These are phyloP conservation scores for Hozukius guyotensis DNA, from an alignment of 2,797 vertebrate genomes.

Conservation along the genomic window DNA sequence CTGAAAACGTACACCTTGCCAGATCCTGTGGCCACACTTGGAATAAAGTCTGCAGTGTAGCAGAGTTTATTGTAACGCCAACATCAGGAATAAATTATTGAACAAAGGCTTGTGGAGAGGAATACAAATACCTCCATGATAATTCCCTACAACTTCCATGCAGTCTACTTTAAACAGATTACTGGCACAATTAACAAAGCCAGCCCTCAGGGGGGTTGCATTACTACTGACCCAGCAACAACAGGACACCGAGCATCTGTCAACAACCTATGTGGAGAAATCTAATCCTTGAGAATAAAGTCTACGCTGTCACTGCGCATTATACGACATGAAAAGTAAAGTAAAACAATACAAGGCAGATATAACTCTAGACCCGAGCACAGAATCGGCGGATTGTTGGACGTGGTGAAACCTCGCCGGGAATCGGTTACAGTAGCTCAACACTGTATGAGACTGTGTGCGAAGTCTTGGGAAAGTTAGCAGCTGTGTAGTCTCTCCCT, in stretches of 20 bases:
- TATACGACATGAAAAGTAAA: slow-evolving; percentile 60
- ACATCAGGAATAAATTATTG: slow-evolving; percentile 67
- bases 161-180: slow-evolving; percentile 60
- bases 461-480: slow-evolving; percentile 68
- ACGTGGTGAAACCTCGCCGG: slow-evolving; percentile 57
- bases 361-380: slow-evolving; percentile 44
- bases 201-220: neutral
- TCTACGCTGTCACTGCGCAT: slow-evolving; percentile 49
- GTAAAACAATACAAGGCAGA: slow-evolving; percentile 54
- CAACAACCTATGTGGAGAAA: slow-evolving; percentile 56
- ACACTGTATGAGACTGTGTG: slow-evolving; percentile 31
- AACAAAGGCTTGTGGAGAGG: slow-evolving; percentile 55
- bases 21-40: slow-evolving; percentile 45
- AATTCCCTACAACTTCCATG: slow-evolving; percentile 45
- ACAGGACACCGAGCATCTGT: slow-evolving; percentile 54
- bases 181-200: slow-evolving; percentile 70
- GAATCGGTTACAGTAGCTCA: slow-evolving; percentile 66
- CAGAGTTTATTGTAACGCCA: slow-evolving; percentile 50
- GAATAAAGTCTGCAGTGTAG: slow-evolving; percentile 25
- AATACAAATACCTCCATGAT: slow-evolving; percentile 62
- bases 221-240: slow-evolving; percentile 53
- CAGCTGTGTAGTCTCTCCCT: slow-evolving; percentile 71
- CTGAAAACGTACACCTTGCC: slow-evolving; percentile 57
- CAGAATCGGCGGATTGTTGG: slow-evolving; percentile 45
- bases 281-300: slow-evolving; percentile 41